Base-by-base conservation (phyloP, 2,797 vertebrate species). In the Dendrocincla tyrannina region DNA sequence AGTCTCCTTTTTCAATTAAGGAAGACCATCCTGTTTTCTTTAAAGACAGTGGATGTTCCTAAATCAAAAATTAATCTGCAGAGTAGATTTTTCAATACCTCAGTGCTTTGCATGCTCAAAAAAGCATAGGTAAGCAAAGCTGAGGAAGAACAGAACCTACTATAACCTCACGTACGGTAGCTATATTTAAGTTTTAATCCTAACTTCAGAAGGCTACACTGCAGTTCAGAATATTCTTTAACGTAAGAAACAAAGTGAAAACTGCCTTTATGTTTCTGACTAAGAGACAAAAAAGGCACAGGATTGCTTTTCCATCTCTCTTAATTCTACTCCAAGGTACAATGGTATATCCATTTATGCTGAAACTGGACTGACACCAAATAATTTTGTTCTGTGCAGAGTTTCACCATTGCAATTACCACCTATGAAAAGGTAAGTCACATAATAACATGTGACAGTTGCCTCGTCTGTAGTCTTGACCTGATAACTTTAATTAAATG, bases 341-440 rank as follows among this genome's bases (percentile, higher is more conserved):
- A 64, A 41, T 0, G 0, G 15, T 22, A 85, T 28, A 30, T 46
- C 11, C 14, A 33, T 67, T 79, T 49, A 56, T 27, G 44, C 19
- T 58, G 66, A 66, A 94, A 73, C 9, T 85, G 79, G 58, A 60
- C 28, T 59, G 37, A 27, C 52, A 87, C 7, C 35, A 63, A 52
- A 77, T 59, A 4, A 27, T 59, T 76, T 76, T 10, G 2, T 50
- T 22, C 7, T 17, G 37, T 69, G n/a, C 13, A 64, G 33, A 72
- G 35, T 41, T 91, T 70, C 7, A 2, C 35, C 42, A 10, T 64
- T 2, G 1, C 0, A 1, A 11, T 72, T 84, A 52, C 20, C 30
- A 15, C 37, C 20, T 50, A 25, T 56, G 64, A 33, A 80, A 89
- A 96, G 12, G 22, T 47, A 67, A 95, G 56, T 49, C 86, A 69